Percentiles rank a stretch among this genome's conserved stretches.
These are phyloP conservation scores for Beaufortia kweichowensis DNA, from an alignment of 2,113 vertebrate genomes.

Conservation along the genomic window DNA sequence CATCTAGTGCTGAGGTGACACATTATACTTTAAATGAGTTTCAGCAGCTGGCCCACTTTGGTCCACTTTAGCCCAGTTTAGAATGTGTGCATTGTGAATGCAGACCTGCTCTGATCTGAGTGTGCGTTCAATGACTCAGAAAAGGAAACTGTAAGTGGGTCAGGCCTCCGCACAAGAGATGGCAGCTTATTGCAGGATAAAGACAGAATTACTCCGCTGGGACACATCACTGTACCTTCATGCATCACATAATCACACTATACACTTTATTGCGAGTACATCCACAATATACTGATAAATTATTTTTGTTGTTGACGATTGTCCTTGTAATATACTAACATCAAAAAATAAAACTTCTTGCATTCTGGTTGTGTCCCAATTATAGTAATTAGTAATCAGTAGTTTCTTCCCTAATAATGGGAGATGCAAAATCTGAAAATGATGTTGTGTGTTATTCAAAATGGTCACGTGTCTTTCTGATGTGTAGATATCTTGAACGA, in stretches of 20 bases:
- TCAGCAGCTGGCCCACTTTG: slow-evolving; percentile 53
- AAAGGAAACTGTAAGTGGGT: slow-evolving; percentile 47
- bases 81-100: slow-evolving; percentile 24
- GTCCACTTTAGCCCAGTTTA: slow-evolving; percentile 53
- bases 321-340: no score
- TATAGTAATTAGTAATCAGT: no score
- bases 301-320: no score
- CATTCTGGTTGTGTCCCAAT: no score
- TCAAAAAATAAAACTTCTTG: no score
- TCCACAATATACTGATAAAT: no score
- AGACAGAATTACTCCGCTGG: slow-evolving; percentile 25
- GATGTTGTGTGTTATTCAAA: background rate
- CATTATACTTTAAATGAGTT: background rate
- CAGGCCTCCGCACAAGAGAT: slow-evolving; percentile 38
- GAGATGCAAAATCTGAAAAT: background rate
- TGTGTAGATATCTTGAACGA: slow-evolving; percentile 93
- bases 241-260: slow-evolving; percentile 7
- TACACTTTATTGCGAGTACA: no score
- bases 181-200: slow-evolving; percentile 17
- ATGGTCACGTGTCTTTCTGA: background rate
- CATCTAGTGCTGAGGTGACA: slow-evolving; percentile 44
- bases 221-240: slow-evolving; percentile 31
- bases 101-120: slow-evolving; percentile 21
- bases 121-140: slow-evolving; percentile 46
- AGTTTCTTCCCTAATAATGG: background rate